These are phyloP conservation scores for Bubo blakistoni DNA, from an alignment of 2,113 vertebrate species.

Conservation along the genomic window DNA sequence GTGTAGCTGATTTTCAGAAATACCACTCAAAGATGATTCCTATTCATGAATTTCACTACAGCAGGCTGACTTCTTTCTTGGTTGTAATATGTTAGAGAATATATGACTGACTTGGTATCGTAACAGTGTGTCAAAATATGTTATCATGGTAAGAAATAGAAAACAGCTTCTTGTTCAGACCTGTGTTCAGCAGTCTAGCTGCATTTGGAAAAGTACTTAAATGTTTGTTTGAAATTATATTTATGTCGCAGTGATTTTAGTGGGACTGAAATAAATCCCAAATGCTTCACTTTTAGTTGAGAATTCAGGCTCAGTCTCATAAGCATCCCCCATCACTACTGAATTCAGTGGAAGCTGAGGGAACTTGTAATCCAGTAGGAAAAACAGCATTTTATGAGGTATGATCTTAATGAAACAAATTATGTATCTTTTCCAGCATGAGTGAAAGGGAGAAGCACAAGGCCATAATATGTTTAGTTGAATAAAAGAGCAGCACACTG, in stretches of 20 bases:
- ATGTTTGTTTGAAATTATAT: neutral
- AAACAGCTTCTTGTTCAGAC: neutral
- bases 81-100: neutral
- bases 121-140: constrained; percentile 6
- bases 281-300: neutral
- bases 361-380: neutral
- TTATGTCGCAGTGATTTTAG: neutral
- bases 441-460: neutral
- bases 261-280: neutral
- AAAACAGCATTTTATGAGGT: neutral
- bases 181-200: neutral
- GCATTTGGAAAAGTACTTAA: neutral
- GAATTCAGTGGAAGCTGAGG: neutral
- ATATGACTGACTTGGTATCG: neutral
- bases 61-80: neutral
- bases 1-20: neutral
- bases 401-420: neutral
- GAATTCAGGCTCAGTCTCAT: neutral
- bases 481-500: neutral
- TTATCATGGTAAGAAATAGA: neutral
- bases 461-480: neutral
- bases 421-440: neutral
- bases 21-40: neutral
- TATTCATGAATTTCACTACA: neutral
- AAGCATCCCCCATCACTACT: neutral